Conservation (phyloP, 2,113 vertebrate species). For the Pedetes capensis region DNA sequence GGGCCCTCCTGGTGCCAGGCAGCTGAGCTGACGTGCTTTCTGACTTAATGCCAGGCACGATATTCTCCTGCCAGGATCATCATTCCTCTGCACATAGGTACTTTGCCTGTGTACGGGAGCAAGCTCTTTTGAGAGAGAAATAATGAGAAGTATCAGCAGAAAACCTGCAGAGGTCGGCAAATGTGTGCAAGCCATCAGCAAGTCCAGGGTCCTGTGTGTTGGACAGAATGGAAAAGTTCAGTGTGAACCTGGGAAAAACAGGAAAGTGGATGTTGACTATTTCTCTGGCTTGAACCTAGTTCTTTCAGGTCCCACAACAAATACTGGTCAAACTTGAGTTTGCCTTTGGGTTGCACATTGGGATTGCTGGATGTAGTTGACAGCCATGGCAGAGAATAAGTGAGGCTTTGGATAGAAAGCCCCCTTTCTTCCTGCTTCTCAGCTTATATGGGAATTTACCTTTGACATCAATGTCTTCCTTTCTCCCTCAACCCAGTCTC, state of each 20-base stretch:
- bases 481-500: neutral
- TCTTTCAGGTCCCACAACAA: neutral
- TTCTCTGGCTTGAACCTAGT: neutral
- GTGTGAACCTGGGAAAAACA: conserved; percentile 12
- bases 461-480: neutral
- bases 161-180: conserved; percentile 70
- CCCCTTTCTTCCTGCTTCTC: neutral
- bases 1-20: neutral
- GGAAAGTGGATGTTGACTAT: neutral
- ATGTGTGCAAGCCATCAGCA: conserved; percentile 43
- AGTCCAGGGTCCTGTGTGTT: conserved; percentile 47
- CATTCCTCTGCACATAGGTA: conserved; percentile 64
- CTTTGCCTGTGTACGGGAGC: conserved; percentile 60
- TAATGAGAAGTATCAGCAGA: conserved; percentile 66
- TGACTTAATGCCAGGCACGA: conserved; percentile 49
- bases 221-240: conserved; percentile 63
- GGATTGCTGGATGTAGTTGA: neutral
- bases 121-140: conserved; percentile 62
- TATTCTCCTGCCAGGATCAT: conserved; percentile 27
- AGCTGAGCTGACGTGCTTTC: conserved; percentile 11
- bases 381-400: neutral
- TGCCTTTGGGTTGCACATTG: neutral
- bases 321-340: neutral
- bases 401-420: neutral
- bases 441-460: too few relatives aligned